Evolutionary conservation across 2,113 vertebrate genomes (phyloP).

Genomic region (Muscicapa adusta): DNA sequence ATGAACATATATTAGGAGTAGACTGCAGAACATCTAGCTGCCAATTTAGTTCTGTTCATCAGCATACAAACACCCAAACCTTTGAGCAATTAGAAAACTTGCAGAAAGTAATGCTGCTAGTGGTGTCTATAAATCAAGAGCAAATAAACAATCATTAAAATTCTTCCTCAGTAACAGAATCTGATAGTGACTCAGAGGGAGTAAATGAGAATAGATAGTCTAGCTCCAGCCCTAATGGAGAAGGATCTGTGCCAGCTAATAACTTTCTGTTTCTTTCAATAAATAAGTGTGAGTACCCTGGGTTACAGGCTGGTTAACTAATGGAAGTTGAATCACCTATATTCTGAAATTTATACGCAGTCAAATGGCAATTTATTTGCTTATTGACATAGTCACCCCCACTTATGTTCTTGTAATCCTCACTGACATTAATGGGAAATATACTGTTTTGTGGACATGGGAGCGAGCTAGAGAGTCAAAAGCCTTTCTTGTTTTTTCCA

Average conservation of each 20-base stretch:
- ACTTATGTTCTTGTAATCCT: neutral
- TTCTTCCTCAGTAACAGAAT: conserved; percentile 13
- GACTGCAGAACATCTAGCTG: neutral
- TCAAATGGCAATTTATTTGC: neutral
- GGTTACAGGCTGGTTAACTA: neutral
- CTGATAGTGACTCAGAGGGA: conserved; percentile 10
- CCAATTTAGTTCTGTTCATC: neutral
- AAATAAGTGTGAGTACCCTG: neutral
- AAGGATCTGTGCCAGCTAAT: conserved; percentile 14
- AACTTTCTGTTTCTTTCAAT: conserved; percentile 12
- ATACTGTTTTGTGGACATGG: neutral
- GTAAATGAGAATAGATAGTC: neutral
- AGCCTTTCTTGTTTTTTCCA: neutral
- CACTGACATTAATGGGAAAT: neutral
- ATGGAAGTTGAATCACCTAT: neutral
- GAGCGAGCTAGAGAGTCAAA: neutral
- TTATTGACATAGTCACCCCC: neutral
- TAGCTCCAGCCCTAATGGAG: conserved; percentile 9
- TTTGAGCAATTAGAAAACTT: conserved; percentile 19
- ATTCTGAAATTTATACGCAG: neutral
- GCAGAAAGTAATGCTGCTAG: neutral
- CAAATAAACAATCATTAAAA: conserved; percentile 33
- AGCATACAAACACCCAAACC: neutral
- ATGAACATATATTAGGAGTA: neutral
- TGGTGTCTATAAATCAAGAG: neutral